phyloP scores from a whole-genome alignment of 2,797 vertebrate genomes.

The Ceyx erithaca region DNA sequence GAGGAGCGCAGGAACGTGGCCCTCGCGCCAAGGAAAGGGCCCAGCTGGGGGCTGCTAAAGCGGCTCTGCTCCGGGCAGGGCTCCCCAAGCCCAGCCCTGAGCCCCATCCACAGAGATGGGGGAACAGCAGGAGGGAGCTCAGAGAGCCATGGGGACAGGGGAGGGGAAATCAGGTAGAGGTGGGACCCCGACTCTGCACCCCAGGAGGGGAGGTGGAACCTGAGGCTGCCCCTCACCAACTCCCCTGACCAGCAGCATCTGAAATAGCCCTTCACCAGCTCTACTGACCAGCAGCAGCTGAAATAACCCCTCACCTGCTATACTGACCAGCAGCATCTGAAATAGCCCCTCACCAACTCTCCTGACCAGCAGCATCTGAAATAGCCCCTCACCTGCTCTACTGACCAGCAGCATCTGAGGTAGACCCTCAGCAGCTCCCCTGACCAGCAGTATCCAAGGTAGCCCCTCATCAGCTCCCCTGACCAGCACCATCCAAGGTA shows the following conservation, averaged over 20 bases:
- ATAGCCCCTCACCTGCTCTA: neutral
- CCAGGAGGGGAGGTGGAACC: neutral
- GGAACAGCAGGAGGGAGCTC: accelerated
- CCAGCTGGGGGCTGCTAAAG: constrained; percentile 13
- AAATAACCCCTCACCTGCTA: no score
- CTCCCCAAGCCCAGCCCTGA: neutral
- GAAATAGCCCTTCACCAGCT: no score
- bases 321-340: no score
- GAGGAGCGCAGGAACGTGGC: neutral
- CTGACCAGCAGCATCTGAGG: no score
- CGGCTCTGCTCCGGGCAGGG: neutral
- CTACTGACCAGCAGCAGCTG: no score
- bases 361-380: no score
- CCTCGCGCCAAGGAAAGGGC: constrained; percentile 19
- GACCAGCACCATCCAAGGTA: no score
- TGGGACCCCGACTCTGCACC: neutral
- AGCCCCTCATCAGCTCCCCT: no score
- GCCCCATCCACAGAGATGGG: accelerated
- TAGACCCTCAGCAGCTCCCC: neutral
- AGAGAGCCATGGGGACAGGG: neutral
- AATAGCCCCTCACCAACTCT: no score
- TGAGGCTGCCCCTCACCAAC: neutral
- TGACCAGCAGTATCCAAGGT: no score
- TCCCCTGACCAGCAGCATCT: no score
- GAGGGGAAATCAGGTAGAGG: neutral